phyloP scores from a whole-genome alignment of 2,888 invertebrate genomes.

The Drosophila villosipedis region DNA sequence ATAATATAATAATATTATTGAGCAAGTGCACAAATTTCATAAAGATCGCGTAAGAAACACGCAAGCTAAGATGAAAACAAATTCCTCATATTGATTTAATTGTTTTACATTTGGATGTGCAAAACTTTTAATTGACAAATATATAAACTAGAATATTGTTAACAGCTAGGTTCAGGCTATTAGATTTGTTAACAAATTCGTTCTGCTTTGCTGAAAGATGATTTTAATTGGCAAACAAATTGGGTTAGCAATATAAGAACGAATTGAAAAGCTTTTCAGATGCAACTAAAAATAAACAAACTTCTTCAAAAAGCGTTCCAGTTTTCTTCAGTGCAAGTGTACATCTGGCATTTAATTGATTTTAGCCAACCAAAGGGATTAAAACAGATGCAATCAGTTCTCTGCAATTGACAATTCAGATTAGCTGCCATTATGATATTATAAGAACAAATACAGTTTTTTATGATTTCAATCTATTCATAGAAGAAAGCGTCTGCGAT shows the following conservation, averaged over 20 bases:
- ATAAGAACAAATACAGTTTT: background rate
- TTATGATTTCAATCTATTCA: background rate
- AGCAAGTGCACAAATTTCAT: background rate
- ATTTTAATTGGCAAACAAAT: background rate
- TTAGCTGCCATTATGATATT: background rate
- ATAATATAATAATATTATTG: background rate
- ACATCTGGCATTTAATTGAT: background rate
- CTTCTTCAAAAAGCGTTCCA: background rate
- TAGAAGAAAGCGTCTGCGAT: background rate
- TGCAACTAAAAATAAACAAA: background rate
- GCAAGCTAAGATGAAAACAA: background rate
- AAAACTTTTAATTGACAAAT: background rate
- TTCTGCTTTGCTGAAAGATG: background rate
- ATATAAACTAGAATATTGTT: background rate
- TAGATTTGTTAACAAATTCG: background rate
- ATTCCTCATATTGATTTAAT: background rate
- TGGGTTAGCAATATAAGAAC: background rate
- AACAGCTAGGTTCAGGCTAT: background rate
- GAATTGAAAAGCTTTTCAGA: background rate
- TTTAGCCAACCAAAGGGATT: background rate
- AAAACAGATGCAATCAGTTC: background rate
- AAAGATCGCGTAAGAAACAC: background rate
- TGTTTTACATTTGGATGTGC: background rate
- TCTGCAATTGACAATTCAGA: background rate
- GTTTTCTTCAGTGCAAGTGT: background rate